Evolutionary conservation across 2,113 vertebrate genomes (phyloP).

Genomic region (Recurvirostra avosetta): DNA sequence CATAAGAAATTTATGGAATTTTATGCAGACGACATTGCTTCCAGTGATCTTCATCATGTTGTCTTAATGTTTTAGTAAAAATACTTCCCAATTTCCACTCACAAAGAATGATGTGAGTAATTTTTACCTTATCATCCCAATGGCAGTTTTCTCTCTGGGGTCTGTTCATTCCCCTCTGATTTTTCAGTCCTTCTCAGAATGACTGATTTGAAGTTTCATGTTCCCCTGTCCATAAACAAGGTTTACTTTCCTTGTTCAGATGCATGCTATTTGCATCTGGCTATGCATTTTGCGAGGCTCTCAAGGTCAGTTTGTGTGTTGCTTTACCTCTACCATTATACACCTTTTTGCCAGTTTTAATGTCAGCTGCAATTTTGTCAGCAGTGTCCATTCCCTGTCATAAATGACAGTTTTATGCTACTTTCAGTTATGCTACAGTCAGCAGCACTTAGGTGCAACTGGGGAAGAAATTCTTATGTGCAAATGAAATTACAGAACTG

Average conservation of each 20-base stretch:
- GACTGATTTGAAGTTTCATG: not conserved
- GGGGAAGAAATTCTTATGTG: not conserved
- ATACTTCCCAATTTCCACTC: not conserved
- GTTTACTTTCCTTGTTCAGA: not conserved
- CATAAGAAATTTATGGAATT: not conserved
- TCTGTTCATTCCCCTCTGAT: not conserved
- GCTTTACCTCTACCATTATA: not conserved
- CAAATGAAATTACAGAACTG: not conserved
- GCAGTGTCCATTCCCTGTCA: not conserved
- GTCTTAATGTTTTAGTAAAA: not conserved
- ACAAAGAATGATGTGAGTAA: not conserved
- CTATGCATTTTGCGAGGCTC: not conserved
- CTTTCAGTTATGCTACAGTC: not conserved
- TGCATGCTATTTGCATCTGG: not conserved
- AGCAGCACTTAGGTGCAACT: not conserved
- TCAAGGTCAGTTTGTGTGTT: not conserved
- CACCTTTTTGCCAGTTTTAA: not conserved
- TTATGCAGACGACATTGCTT: not conserved
- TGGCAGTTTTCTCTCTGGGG: not conserved
- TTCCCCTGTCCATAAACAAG: not conserved
- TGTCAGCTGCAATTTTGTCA: not conserved
- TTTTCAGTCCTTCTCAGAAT: not conserved
- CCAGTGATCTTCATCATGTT: not conserved
- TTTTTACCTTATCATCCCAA: not conserved
- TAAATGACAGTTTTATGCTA: not conserved